Percentiles rank a stretch among this genome's conserved stretches.
phyloP scores from a whole-genome alignment of 2,797 vertebrate species.

The Cryptoprocta ferox region DNA sequence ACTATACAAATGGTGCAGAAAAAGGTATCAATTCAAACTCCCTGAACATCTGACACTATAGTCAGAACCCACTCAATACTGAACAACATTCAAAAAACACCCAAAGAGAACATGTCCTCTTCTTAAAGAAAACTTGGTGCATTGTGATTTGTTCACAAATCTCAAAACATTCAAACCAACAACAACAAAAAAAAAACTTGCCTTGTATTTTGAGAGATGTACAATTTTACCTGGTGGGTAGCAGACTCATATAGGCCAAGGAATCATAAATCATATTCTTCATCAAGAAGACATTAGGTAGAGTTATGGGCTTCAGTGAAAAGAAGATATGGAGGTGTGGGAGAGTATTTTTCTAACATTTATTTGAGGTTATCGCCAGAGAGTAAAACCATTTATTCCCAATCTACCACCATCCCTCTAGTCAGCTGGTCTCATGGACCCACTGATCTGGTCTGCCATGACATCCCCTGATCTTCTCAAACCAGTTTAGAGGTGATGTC shows the following conservation, averaged over 20 bases:
- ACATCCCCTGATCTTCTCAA: not conserved
- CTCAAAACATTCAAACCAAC: not conserved
- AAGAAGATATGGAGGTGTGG: not conserved
- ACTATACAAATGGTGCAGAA: not conserved
- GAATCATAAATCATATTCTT: not conserved
- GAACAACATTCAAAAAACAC: not conserved
- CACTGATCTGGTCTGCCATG: not conserved
- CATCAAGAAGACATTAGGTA: not conserved
- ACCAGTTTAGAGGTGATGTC: not conserved
- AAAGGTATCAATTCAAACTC: not conserved
- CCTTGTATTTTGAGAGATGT: not conserved
- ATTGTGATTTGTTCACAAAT: not conserved
- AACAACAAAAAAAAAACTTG: not conserved
- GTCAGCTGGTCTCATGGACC: not conserved
- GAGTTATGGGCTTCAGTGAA: not conserved
- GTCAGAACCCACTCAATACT: not conserved
- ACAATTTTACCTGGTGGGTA: not conserved
- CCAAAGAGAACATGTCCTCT: not conserved
- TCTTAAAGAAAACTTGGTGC: not conserved
- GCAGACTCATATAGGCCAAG: not conserved
- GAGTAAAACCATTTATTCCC: not conserved
- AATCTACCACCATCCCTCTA: not conserved
- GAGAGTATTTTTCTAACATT: not conserved
- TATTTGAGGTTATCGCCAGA: not conserved
- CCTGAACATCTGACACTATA: not conserved